Conservation (phyloP, 2,888 invertebrate genomes). For the Xestia ashworthii region DNA sequence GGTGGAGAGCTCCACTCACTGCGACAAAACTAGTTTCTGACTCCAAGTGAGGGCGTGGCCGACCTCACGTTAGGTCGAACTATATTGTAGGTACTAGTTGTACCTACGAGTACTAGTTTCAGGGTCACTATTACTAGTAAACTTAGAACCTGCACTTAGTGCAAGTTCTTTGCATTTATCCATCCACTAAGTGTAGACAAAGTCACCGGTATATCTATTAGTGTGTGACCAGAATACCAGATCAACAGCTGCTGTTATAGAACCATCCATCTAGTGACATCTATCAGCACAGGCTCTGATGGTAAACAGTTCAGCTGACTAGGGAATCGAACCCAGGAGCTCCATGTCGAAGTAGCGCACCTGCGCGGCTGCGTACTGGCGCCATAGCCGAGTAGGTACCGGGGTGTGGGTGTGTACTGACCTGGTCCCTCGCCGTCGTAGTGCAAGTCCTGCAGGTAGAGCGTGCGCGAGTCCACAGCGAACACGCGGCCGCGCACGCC, state of each 20-base stretch:
- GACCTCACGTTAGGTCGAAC: background rate
- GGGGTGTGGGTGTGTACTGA: constrained; percentile 78
- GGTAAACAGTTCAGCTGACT: background rate
- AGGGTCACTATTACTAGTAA: background rate
- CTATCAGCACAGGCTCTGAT: background rate
- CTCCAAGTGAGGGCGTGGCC: background rate
- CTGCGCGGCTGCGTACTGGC: too few relatives aligned
- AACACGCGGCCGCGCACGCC: constrained; percentile 96
- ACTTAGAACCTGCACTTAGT: background rate
- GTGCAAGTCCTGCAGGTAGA: constrained; percentile 96
- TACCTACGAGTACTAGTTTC: background rate
- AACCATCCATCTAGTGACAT: background rate
- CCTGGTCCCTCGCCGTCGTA: constrained; percentile 98
- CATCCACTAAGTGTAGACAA: background rate
- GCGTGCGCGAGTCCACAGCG: constrained; percentile 96
- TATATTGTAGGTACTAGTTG: background rate
- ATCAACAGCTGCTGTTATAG: background rate
- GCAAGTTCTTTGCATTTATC: background rate
- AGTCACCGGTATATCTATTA: background rate
- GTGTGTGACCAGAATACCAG: background rate
- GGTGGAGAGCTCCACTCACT: background rate
- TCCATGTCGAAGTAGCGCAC: too few relatives aligned
- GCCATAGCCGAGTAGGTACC: background rate
- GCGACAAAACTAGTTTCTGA: background rate
- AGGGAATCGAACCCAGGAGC: background rate